phyloP scores from a whole-genome alignment of 2,888 invertebrate species.

The Drosophila paramelanica region DNA sequence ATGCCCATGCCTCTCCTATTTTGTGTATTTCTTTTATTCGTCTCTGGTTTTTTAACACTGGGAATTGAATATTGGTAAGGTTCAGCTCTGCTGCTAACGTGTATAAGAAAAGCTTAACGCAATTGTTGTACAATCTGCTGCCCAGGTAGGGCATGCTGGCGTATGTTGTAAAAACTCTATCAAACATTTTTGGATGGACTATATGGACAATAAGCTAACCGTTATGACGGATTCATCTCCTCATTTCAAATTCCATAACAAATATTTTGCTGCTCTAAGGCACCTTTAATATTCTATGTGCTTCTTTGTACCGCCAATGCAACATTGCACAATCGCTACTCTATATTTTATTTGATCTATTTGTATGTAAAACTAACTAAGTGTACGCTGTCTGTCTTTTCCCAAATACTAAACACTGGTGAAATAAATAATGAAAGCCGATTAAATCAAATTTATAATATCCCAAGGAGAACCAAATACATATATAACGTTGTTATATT shows the following conservation, averaged over 20 bases:
- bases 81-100: background rate
- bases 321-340: background rate
- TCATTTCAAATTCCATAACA: too few species aligned
- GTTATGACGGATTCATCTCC: too few species aligned
- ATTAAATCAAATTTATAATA: background rate
- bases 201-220: too few species aligned
- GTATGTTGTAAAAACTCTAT: background rate
- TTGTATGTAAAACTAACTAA: background rate
- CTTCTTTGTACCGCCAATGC: background rate
- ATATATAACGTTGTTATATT: background rate
- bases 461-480: background rate
- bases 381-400: background rate
- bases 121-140: background rate
- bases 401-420: background rate
- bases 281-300: background rate
- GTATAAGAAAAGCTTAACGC: background rate
- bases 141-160: too few species aligned
- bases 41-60: background rate
- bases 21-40: background rate
- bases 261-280: too few species aligned
- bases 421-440: background rate
- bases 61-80: background rate
- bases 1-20: background rate
- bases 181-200: too few species aligned
- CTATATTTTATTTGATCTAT: background rate